A percentile compares a stretch with the other conserved stretches of the same genome.
These are phyloP conservation scores for Pagetopsis macropterus DNA, from an alignment of 2,797 vertebrate genomes.

Conservation along the genomic window DNA sequence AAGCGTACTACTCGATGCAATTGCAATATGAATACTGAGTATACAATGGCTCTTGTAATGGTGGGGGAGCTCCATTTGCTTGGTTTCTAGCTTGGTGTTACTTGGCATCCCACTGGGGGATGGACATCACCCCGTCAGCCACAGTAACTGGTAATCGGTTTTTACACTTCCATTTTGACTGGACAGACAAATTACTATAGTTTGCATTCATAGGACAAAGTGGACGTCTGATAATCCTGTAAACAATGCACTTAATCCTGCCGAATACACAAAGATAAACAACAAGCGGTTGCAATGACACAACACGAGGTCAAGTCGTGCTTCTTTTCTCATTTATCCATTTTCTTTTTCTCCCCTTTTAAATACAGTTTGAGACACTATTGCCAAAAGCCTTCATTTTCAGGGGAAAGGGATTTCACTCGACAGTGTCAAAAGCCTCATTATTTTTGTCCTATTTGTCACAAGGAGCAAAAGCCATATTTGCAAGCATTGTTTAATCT, in stretches of 20 bases:
- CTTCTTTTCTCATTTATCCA: conserved; percentile 42
- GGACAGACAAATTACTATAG: conserved; percentile 56
- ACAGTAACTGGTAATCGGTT: conserved; percentile 57
- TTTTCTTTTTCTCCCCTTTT: conserved; percentile 14
- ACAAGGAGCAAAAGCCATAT: conserved; percentile 49
- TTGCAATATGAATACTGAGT: not conserved
- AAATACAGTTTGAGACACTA: conserved; percentile 41
- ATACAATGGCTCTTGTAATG: not conserved
- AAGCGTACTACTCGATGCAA: not conserved
- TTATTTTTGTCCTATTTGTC: conserved; percentile 65
- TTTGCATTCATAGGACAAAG: conserved; percentile 60
- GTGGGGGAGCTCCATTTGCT: conserved; percentile 8
- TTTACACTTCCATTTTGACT: conserved; percentile 63
- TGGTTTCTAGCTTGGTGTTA: conserved; percentile 8
- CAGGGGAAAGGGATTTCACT: conserved; percentile 46
- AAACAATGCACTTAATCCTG: conserved; percentile 62
- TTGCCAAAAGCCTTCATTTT: conserved; percentile 64
- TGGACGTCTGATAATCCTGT: conserved; percentile 66
- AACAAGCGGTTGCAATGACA: conserved; percentile 59
- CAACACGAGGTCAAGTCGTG: conserved; percentile 61
- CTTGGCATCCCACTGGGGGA: conserved; percentile 25
- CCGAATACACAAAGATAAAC: conserved; percentile 66
- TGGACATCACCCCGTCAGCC: conserved; percentile 37
- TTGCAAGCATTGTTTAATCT: conserved; percentile 54
- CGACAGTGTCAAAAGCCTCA: conserved; percentile 54